Evolutionary conservation across 2,797 vertebrate species (phyloP), one percentile per base, ranked within the genome.

Genomic region (Pseudochirops corinnae): DNA sequence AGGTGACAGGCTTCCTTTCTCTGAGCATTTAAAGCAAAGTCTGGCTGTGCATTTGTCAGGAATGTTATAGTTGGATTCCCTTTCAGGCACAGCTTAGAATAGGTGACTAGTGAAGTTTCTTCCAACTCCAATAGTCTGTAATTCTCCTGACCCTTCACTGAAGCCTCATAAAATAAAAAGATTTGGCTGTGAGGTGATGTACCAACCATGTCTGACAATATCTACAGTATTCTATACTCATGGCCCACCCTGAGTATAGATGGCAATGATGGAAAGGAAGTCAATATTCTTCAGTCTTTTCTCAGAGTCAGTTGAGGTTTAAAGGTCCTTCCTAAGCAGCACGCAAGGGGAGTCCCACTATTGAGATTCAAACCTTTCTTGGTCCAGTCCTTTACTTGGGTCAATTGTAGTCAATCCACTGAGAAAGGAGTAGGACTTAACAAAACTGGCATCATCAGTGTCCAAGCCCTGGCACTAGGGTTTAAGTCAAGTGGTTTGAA

Each of bases 401-500:
- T 10, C 18, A 87, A 87, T 39, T 13, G 13, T 3, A 87, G 74
- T 26, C 7, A 87, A 50, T 46, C 24, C 39, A 87, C 39, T 50
- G 74, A 87, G 39, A 21, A 46, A 50, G 21, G 16, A 39, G 18
- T 7, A 5, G 39, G 33, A 5, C 67, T 74, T 21, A 39, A n/a
- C 18, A 21, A 21, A 74, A 74, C 14, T 21, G n/a, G 74, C 9
- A 11, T 50, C 74, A 1, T 21, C 24, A 26, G 21, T 46, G 74
- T 28, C 9, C 39, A 50, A 46, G 39, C 18, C 39, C 24, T 87
- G 10, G 39, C 11, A 50, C 39, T 46, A 4, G 4, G 18, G 0
- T 82, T 91, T 95, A 3, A 52, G 62, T 74, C 92, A 56, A 90
- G 74, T 56, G 56, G 39, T 87, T 33, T 96, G 46, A 91, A 58